Evolutionary conservation across 1,140 invertebrate species (phyloP).

Genomic region (Lordiphosa stackelbergi): DNA sequence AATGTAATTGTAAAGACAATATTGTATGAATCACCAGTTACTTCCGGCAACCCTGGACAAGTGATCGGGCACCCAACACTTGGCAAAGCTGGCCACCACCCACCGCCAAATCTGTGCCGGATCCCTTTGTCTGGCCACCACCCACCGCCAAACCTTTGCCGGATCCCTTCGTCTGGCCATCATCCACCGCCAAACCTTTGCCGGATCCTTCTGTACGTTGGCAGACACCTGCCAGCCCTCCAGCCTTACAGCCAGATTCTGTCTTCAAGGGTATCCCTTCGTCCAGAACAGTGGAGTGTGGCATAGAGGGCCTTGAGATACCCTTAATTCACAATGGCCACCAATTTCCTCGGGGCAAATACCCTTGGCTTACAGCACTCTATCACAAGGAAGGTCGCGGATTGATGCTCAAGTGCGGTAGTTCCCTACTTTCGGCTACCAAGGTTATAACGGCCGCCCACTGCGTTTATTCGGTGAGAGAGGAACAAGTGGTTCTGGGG

Average conservation of each 20-base stretch:
- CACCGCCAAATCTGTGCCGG: no score
- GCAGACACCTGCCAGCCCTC: background rate
- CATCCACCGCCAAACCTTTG: no score
- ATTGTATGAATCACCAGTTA: conserved; percentile 6
- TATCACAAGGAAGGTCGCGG: conserved; percentile 67
- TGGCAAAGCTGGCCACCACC: background rate
- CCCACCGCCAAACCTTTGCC: no score
- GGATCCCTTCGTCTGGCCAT: no score
- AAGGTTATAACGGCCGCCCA: conserved; percentile 78
- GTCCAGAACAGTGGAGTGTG: conserved; percentile 13
- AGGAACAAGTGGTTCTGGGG: conserved; percentile 62
- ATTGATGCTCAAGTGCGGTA: conserved; percentile 78
- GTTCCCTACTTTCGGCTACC: conserved; percentile 78
- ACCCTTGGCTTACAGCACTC: conserved; percentile 84
- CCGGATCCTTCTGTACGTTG: background rate
- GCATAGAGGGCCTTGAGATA: conserved; percentile 24
- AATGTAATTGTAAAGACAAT: conserved; percentile 24
- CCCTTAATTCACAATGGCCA: conserved; percentile 71
- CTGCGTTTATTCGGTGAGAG: conserved; percentile 39
- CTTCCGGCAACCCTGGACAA: background rate
- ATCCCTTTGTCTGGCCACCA: background rate
- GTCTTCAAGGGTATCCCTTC: background rate
- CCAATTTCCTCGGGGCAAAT: conserved; percentile 79
- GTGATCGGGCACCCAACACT: background rate
- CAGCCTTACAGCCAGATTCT: background rate